These are phyloP conservation scores for Eristalinus aeneus DNA, from an alignment of 2,888 invertebrate genomes.

Conservation along the genomic window DNA sequence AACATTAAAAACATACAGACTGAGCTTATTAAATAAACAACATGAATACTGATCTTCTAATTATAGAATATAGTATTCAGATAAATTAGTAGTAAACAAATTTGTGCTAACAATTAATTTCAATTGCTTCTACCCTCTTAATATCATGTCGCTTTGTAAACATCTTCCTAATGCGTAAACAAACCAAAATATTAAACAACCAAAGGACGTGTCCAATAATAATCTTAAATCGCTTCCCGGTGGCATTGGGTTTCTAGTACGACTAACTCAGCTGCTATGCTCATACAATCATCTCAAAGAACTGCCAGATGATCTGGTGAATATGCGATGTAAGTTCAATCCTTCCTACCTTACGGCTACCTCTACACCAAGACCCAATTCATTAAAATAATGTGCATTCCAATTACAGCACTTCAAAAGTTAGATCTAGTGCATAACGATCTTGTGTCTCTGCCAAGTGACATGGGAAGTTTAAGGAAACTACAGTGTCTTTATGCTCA, in stretches of 20 bases:
- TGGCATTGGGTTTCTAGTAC: conserved; percentile 91
- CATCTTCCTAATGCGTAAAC: conserved; percentile 37
- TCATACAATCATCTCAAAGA: conserved; percentile 88
- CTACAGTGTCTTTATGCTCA: conserved; percentile 89
- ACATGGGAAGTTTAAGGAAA: conserved; percentile 87
- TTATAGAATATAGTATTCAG: not conserved
- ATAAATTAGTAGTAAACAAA: not conserved
- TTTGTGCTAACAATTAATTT: not conserved
- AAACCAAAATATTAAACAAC: conserved; percentile 45
- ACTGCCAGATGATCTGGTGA: conserved; percentile 90
- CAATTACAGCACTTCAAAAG: conserved; percentile 82
- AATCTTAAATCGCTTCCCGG: conserved; percentile 87
- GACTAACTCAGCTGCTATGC: conserved; percentile 87
- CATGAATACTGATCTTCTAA: not conserved
- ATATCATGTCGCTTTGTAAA: conserved; percentile 30
- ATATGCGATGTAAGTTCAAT: conserved; percentile 87
- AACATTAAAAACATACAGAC: too few relatives aligned
- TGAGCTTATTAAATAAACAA: too few relatives aligned
- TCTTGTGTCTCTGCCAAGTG: conserved; percentile 84
- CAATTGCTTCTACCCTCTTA: conserved; percentile 36
- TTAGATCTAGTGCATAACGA: conserved; percentile 89
- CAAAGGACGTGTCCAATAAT: conserved; percentile 90
- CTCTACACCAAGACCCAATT: not conserved
- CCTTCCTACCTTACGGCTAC: not conserved
- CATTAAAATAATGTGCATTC: not conserved